phyloP scores from a whole-genome alignment of 2,113 vertebrate species.

The Tyrannus savana region DNA sequence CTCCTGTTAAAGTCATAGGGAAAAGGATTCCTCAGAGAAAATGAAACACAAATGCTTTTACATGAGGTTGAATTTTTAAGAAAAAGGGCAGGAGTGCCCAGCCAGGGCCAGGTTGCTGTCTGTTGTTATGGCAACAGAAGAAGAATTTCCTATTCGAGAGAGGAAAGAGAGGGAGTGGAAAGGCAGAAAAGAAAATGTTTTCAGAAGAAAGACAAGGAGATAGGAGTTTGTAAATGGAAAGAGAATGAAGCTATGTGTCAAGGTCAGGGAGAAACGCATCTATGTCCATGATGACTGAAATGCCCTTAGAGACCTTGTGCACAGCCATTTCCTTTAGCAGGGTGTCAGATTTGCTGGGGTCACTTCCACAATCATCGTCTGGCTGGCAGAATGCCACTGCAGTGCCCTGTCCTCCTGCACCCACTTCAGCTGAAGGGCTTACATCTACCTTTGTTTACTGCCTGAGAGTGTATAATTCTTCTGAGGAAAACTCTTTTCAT shows the following conservation, averaged over 20 bases:
- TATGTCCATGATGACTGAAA: not conserved
- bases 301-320: not conserved
- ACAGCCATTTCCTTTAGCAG: not conserved
- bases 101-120: slow-evolving; percentile 17
- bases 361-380: not conserved
- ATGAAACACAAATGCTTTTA: not conserved
- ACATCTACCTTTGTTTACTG: not conserved
- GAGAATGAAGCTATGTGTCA: not conserved
- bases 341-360: not conserved
- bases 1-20: not conserved
- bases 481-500: not conserved
- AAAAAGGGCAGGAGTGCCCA: slow-evolving; percentile 36
- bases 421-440: not conserved
- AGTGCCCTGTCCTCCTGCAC: not conserved
- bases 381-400: accelerated
- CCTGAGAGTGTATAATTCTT: not conserved
- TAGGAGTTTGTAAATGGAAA: not conserved
- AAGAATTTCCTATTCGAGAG: not conserved
- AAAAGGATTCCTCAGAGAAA: not conserved
- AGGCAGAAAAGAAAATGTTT: not conserved
- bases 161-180: not conserved
- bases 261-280: not conserved
- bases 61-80: slow-evolving; percentile 32
- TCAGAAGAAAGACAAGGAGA: not conserved
- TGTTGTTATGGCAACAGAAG: slow-evolving; percentile 50